Evolutionary conservation across 64 coral and sea anemone genomes (phyloP).

Genomic region (Stichodactyla helianthus): DNA sequence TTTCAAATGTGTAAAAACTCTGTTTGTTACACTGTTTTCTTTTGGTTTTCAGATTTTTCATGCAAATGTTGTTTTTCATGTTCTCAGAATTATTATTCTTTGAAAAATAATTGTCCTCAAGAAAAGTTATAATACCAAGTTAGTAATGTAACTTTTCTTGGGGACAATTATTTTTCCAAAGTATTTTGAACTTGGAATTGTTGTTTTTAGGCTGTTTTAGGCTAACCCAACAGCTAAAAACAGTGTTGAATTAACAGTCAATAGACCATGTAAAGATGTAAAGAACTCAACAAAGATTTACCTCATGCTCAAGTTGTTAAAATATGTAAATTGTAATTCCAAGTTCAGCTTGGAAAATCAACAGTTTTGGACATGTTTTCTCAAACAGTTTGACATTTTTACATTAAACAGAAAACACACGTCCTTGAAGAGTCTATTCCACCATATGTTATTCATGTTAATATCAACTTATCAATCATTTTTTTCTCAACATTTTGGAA

Average conservation of each 20-base stretch:
- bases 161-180: background rate
- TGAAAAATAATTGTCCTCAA: background rate
- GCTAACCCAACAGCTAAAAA: background rate
- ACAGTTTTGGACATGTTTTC: background rate
- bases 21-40: background rate
- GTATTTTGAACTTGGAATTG: background rate
- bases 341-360: background rate
- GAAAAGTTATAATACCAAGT: background rate
- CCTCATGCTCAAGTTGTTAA: background rate
- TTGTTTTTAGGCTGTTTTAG: background rate
- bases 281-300: background rate
- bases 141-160: background rate
- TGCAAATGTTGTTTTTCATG: background rate
- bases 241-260: background rate
- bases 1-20: background rate
- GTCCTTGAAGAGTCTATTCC: background rate
- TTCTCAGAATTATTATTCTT: background rate
- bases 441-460: background rate
- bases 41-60: background rate
- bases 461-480: background rate
- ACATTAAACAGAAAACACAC: background rate
- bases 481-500: background rate
- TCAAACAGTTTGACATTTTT: background rate
- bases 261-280: background rate
- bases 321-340: background rate